Evolutionary conservation across 23 tunicate genomes (phyloP), one percentile per base, ranked within the genome.

Genomic region (Botrylloides violaceus): DNA sequence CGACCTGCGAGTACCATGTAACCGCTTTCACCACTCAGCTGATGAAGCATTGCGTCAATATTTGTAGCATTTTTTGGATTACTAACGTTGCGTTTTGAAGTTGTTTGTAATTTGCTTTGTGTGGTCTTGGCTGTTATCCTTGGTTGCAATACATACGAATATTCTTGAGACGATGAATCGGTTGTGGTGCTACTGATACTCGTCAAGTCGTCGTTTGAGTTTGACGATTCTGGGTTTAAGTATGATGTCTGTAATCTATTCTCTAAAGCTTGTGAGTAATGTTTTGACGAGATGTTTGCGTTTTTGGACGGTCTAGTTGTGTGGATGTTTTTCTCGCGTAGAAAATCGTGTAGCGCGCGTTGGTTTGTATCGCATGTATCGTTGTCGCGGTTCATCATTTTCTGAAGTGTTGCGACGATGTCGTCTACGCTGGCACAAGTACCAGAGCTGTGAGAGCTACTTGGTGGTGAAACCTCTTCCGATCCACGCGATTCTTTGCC

Each of bases 21-120:
- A 32, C 86, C 86, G 25, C 76, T 75, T 49, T 87, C 79, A 20
- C 86, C 86, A 2, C 87, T 43, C 36, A 76, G 72, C 50, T 60
- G 48, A 29, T 71, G 58, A 29, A 80, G 53, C 0, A 85, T 80
- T 18, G 73, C 79, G 33, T 66, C 32, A 32, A 66, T 32, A 56
- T 70, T 29, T 33, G 27, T 53, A 64, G 64, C 79, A 9, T 19
- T 15, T 21, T 18, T 0, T 20, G 59, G 35, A 37, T 56, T 33
- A 12, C 23, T 23, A 20, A 49, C 20, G 9, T 33, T 34, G 29
- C 35, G 49, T 25, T 39, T 6, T 34, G 72, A 31, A 30, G 53
- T n/a, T 1, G 58, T 12, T 5, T 36, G 18, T 26, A 6, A 6
- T 20, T 39, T 36, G 38, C 36, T 29, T 7, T 27, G 22, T 7